Percentiles rank a stretch among this genome's conserved stretches.
These are phyloP conservation scores for Numida meleagris DNA, from an alignment of 2,113 vertebrate genomes.

Conservation along the genomic window DNA sequence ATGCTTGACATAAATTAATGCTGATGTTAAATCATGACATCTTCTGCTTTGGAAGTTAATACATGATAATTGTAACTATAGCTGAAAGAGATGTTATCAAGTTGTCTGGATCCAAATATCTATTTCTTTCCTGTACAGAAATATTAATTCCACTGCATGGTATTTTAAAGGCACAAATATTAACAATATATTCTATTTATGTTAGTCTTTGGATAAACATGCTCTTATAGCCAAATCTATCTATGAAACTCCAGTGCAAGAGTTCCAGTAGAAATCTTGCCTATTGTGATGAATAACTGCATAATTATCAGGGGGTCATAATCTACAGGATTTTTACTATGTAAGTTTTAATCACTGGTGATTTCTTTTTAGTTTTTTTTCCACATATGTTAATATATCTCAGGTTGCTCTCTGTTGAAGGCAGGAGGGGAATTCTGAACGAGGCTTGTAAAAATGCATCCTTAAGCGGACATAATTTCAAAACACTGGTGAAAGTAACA, in stretches of 20 bases:
- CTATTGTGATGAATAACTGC: slow-evolving; percentile 50
- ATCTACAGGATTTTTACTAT: slow-evolving; percentile 4
- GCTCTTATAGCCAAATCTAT: slow-evolving; percentile 44
- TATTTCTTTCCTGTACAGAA: slow-evolving; percentile 64
- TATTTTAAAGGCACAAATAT: slow-evolving; percentile 69
- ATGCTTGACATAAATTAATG: slow-evolving; percentile 79
- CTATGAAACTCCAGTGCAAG: slow-evolving; percentile 38
- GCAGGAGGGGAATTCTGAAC: neutral
- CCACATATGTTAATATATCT: neutral
- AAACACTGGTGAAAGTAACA: slow-evolving; percentile 21
- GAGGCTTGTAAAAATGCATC: neutral
- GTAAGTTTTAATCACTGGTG: neutral
- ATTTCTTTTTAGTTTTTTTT: neutral
- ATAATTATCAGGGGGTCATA: slow-evolving; percentile 22
- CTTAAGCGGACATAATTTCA: neutral
- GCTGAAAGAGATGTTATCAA: slow-evolving; percentile 75
- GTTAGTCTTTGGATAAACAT: slow-evolving; percentile 30
- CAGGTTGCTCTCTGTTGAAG: neutral
- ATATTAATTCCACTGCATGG: slow-evolving; percentile 65
- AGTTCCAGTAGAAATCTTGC: slow-evolving; percentile 41
- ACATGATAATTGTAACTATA: slow-evolving; percentile 75
- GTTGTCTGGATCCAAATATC: slow-evolving; percentile 72
- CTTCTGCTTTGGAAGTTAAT: slow-evolving; percentile 73
- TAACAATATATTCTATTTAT: slow-evolving; percentile 46
- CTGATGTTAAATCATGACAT: slow-evolving; percentile 78